phyloP scores from a whole-genome alignment of 2,797 vertebrate species.

The Distichodus sexfasciatus region DNA sequence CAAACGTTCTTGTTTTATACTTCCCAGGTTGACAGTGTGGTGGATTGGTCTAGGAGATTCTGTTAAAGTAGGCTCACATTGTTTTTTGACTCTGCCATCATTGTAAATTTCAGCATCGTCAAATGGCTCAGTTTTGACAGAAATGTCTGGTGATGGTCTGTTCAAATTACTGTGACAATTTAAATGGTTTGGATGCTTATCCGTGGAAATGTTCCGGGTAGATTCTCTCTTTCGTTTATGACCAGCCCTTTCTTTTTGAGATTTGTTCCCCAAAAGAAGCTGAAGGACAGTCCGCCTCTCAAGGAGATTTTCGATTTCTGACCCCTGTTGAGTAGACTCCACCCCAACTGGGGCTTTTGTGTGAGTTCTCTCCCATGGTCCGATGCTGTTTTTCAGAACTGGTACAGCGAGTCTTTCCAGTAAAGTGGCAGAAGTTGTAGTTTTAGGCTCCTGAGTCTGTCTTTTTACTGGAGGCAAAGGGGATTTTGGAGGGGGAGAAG shows the following conservation, averaged over 20 bases:
- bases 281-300: slow-evolving; percentile 96
- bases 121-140: slow-evolving; percentile 88
- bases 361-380: slow-evolving; percentile 77
- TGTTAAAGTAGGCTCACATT: slow-evolving; percentile 62
- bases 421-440: slow-evolving; percentile 79
- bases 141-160: slow-evolving; percentile 79
- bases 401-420: slow-evolving; percentile 86
- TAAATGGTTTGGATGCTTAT: slow-evolving; percentile 72
- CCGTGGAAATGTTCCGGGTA: slow-evolving; percentile 68
- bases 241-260: slow-evolving; percentile 82
- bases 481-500: slow-evolving; percentile 63
- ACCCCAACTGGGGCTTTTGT: slow-evolving; percentile 64
- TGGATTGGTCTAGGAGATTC: slow-evolving; percentile 66
- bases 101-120: slow-evolving; percentile 72
- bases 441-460: slow-evolving; percentile 69
- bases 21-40: slow-evolving; percentile 71
- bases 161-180: slow-evolving; percentile 66
- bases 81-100: slow-evolving; percentile 51
- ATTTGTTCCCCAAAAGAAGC: slow-evolving; percentile 85
- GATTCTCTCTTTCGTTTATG: slow-evolving; percentile 77
- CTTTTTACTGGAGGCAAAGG: slow-evolving; percentile 66
- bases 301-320: slow-evolving; percentile 95
- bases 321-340: slow-evolving; percentile 78
- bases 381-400: slow-evolving; percentile 76
- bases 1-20: slow-evolving; percentile 60